Evolutionary conservation across 2,113 vertebrate species (phyloP), one percentile per base, ranked within the genome.

Genomic region (Rallus limicola): DNA sequence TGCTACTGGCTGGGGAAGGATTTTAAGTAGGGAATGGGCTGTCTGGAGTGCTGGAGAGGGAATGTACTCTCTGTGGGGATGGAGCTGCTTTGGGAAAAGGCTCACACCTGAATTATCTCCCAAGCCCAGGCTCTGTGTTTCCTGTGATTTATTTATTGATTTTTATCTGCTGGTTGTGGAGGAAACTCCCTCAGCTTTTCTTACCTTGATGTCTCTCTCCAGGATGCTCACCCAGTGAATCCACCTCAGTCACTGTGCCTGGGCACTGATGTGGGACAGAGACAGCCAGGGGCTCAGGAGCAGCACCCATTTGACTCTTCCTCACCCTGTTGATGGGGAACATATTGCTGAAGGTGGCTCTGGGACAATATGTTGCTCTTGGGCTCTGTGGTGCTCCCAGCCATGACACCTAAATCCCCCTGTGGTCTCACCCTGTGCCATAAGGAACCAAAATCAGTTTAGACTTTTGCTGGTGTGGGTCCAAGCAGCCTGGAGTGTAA

Each of bases 191-290:
- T 8, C 9, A 77, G 38, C 14, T 42, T 81, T 64, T 52, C 23
- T 10, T 11, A 7, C 18, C 29, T 21, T 3, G 8, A 29, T 8
- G 2, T 7, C 67, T 48, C 16, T 31, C 12, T 60, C 29, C n/a
- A 58, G 29, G 44, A 5, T 69, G 31, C 9, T 84, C 7, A 44
- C 16, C 23, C 36, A 36, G 36, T 36, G 36, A 36, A 36, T 36
- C 36, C 23, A 29, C 7, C n/a, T 72, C 38, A 62, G 59, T 11
- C 46, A 65, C 79, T 60, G 38, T 60, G 72, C 9, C n/a, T 4
- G 3, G n/a, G 21, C 34, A 9, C 26, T n/a, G 46, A 42, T 36
- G 40, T 0, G 0, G 38, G n/a, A 33, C n/a, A 33, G 52, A n/a
- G 16, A 8, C 23, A 24, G 86, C 13, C 2, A 3, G 31, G 16